Conservation (phyloP, 2,797 vertebrate species). For the Tympanoctomys barrerae region DNA sequence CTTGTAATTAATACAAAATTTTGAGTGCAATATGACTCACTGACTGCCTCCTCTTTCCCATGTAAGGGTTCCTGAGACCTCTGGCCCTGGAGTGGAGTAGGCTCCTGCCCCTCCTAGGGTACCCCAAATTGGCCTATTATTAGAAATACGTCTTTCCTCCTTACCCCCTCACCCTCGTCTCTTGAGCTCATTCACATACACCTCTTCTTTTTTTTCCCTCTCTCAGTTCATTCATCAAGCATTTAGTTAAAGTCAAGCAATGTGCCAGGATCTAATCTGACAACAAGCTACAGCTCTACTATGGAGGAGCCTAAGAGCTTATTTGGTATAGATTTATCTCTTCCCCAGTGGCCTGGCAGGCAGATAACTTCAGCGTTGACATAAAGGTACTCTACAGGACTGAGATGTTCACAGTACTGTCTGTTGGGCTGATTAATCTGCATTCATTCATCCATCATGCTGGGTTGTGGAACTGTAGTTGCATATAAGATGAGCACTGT, state of each 20-base stretch:
- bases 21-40: background rate
- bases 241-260: background rate
- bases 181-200: background rate
- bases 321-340: background rate
- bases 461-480: background rate
- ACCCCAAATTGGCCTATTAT: background rate
- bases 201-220: background rate
- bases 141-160: background rate
- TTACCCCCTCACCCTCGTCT: background rate
- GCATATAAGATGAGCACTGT: rapidly evolving
- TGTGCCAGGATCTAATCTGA: background rate
- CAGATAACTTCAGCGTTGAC: background rate
- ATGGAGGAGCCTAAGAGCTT: background rate
- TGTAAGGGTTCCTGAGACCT: background rate
- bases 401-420: background rate
- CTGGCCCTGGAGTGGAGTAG: background rate
- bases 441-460: background rate
- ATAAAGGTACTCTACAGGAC: background rate
- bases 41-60: background rate
- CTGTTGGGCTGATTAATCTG: background rate
- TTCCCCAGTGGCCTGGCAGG: background rate
- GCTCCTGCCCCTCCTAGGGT: background rate
- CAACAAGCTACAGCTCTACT: background rate
- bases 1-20: slow-evolving; percentile 18
- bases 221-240: background rate